phyloP scores from a whole-genome alignment of 35 echinoderm and acorn worm species.

The Acanthaster planci region DNA sequence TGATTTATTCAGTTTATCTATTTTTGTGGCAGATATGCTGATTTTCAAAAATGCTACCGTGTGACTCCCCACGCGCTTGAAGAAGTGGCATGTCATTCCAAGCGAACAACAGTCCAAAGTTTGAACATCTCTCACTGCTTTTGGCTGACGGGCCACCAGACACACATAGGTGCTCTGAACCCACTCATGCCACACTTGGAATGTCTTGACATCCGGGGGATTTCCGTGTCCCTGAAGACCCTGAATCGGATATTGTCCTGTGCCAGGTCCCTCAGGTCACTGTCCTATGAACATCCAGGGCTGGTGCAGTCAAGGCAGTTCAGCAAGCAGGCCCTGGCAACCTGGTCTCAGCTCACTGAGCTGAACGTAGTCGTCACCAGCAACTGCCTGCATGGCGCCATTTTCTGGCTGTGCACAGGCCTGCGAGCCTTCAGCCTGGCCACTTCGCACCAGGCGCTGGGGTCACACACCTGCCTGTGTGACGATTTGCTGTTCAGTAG shows the following conservation, averaged over 20 bases:
- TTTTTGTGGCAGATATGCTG: background rate
- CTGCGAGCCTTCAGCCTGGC: background rate
- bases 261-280: background rate
- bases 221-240: background rate
- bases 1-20: background rate
- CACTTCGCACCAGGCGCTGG: background rate
- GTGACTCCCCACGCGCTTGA: background rate
- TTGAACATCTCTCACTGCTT: slow-evolving; percentile 13
- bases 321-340: background rate
- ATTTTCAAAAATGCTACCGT: background rate
- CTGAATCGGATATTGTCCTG: background rate
- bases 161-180: background rate
- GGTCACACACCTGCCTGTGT: background rate
- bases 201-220: background rate
- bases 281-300: background rate
- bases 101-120: background rate
- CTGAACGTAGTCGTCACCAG: background rate
- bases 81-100: background rate
- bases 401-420: background rate
- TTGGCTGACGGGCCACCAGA: background rate
- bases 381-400: background rate
- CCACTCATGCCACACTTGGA: background rate
- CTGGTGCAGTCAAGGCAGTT: background rate
- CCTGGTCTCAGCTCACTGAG: slow-evolving; percentile 2
- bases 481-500: background rate